Evolutionary conservation across 23 tunicate species (phyloP), one percentile per base, ranked within the genome.

Genomic region (Corella eumyota): DNA sequence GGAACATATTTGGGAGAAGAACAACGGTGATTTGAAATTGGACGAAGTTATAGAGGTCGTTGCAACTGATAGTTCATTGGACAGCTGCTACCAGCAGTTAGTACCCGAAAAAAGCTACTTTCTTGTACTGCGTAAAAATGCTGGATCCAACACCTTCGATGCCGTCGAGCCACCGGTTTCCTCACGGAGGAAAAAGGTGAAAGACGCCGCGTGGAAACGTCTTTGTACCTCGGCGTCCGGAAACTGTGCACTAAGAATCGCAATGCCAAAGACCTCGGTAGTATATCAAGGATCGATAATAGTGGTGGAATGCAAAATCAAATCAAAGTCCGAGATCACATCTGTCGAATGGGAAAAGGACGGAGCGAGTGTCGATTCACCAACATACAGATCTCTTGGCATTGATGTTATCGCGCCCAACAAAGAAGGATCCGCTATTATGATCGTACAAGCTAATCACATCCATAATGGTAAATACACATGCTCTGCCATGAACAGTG

Each of bases 381-480:
- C 57, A 19, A 32, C 25, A 3, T 50, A 32, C 34, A 20, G 50
- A 0, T 40, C 6, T 19, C 70, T 65, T 36, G 71, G 70, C 3
- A 9, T 78, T 6, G 25, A 26, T 32, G 60, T 75, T 25, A 44
- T 52, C 25, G 13, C 20, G 19, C 47, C 58, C 50, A 57, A 56
- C 15, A 26, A 15, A 34, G 49, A 30, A 7, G 61, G 40, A 57
- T 25, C 60, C 28, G 15, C 28, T 17, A 28, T 68, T 29, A 40
- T 61, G 60, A 48, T 68, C 32, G 13, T 32, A 17, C 28, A 50
- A 4, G 85, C 76, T 7, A 78, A 56, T 31, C 63, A 53, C 32
- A 38, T 69, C 4, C 85, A 68, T 56, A 68, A 48, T 20, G 85
- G 85, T 25, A 61, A 24, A 31, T 78, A 78, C 58, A 46, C 34